phyloP scores from a whole-genome alignment of 2,888 invertebrate genomes.

The Dexiosoma caninum region DNA sequence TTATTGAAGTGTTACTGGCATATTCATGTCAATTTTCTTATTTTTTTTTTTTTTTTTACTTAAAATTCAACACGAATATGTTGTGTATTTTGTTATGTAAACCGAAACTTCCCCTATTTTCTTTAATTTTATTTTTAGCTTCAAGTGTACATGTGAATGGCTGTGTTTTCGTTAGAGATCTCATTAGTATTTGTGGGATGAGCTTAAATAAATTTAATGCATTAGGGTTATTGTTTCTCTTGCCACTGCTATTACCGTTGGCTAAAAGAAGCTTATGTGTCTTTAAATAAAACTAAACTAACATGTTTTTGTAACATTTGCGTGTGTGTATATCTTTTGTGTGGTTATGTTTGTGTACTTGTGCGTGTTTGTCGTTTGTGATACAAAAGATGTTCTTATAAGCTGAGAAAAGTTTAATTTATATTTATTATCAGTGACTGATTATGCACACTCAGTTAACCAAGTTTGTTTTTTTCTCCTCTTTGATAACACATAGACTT shows the following conservation, averaged over 20 bases:
- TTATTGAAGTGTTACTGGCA: conserved; percentile 36
- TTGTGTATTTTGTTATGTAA: neutral
- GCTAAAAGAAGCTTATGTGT: neutral
- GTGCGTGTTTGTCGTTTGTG: neutral
- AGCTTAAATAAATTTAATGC: conserved; percentile 30
- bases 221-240: neutral
- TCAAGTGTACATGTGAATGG: neutral
- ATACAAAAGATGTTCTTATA: neutral
- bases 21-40: neutral
- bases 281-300: conserved; percentile 13
- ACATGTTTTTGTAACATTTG: neutral
- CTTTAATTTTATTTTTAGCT: neutral
- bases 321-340: neutral
- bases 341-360: neutral
- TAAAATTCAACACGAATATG: conserved; percentile 2
- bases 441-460: conserved; percentile 20
- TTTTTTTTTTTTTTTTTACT: neutral
- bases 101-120: neutral
- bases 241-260: neutral
- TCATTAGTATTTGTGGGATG: conserved; percentile 2
- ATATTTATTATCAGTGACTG: neutral
- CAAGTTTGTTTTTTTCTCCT: neutral
- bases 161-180: neutral
- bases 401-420: conserved; percentile 21
- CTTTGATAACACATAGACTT: neutral